These are phyloP conservation scores for Pachypsylla venusta DNA, from an alignment of 1,140 invertebrate species.

Conservation along the genomic window DNA sequence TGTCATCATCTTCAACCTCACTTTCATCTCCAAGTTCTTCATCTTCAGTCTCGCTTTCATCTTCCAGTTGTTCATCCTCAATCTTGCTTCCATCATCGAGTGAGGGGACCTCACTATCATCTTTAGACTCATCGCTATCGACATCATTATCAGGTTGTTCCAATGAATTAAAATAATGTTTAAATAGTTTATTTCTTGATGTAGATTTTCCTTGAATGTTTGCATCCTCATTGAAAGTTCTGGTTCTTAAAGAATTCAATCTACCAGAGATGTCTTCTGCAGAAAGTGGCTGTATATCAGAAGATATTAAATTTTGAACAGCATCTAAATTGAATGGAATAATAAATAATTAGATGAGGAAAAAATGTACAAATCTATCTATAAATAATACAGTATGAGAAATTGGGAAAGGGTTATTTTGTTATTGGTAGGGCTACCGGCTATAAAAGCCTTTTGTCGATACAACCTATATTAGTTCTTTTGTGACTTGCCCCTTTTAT, in stretches of 20 bases:
- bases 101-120: slow-evolving; percentile 13
- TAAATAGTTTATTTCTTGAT: background rate
- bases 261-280: background rate
- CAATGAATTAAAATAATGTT: background rate
- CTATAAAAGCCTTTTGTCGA: too few species aligned
- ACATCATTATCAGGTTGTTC: background rate
- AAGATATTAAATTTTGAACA: background rate
- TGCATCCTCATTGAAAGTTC: slow-evolving; percentile 1
- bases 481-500: too few species aligned
- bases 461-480: too few species aligned
- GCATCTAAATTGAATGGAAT: too few species aligned
- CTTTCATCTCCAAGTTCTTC: slow-evolving; percentile 17
- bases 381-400: too few species aligned
- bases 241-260: background rate
- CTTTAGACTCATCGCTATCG: too few species aligned
- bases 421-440: too few species aligned
- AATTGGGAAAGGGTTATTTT: too few species aligned
- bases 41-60: slow-evolving; percentile 19
- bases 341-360: too few species aligned
- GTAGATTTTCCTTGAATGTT: background rate
- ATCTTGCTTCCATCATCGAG: background rate
- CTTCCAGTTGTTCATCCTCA: slow-evolving; percentile 13
- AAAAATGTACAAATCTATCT: too few species aligned
- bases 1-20: slow-evolving; percentile 14
- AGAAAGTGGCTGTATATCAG: background rate